Conservation (phyloP, 2,797 vertebrate species). For the Lepilemur septentrionalis region DNA sequence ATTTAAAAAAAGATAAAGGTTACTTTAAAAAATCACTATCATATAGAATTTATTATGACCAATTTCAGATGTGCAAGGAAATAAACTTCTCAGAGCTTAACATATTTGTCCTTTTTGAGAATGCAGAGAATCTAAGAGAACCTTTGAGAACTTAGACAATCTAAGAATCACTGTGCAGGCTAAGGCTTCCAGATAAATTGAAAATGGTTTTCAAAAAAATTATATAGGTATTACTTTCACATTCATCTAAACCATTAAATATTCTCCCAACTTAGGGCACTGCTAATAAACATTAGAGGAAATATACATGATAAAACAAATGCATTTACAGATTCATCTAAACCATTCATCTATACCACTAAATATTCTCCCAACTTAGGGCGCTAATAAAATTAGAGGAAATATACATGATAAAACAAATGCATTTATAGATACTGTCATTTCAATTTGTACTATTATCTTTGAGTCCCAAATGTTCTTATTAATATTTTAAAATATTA, state of each 20-base stretch:
- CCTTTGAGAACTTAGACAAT: not conserved
- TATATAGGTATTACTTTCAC: not conserved
- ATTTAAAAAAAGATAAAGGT: not conserved
- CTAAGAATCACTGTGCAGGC: not conserved
- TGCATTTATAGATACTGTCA: not conserved
- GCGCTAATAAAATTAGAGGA: not conserved
- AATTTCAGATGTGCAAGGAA: not conserved
- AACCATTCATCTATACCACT: not conserved
- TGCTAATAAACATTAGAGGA: not conserved
- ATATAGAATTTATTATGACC: not conserved
- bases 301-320: not conserved
- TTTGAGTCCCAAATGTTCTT: slow-evolving; percentile 12
- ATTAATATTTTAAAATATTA: not conserved
- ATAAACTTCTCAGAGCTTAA: not conserved
- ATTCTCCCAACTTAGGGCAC: not conserved
- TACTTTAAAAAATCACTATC: not conserved
- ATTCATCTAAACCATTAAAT: not conserved
- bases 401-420: not conserved
- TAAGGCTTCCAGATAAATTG: not conserved
- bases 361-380: not conserved
- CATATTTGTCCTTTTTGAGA: not conserved
- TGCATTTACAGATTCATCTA: no score
- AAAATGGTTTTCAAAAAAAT: not conserved
- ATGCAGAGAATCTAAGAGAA: no score
- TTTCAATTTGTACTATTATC: not conserved